Base-by-base conservation (phyloP, 2,797 vertebrate species). In the Ctenopoma multispine region DNA sequence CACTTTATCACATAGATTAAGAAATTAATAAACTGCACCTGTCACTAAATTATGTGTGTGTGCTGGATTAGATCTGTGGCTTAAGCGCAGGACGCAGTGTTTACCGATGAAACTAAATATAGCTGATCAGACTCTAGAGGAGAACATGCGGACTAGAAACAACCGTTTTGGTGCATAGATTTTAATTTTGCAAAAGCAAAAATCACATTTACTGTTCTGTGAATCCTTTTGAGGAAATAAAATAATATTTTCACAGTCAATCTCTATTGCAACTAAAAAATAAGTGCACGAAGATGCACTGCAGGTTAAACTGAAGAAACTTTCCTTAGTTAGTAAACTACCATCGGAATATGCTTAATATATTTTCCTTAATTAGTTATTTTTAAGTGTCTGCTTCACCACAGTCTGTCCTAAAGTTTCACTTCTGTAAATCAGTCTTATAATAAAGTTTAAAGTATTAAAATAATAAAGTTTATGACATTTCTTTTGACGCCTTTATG, bases 401-500 rank as follows among this genome's bases (percentile, higher is more conserved):
- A 29, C 5, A 29, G 3, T 27, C 20, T 36, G 1, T 20, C 1
- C 21, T 27, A 11, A 57, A 14, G 10, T 10, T 50, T 5, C 4
- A 15, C 11, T 38, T 4, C 20, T 43, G 0, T 10, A 5, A 49
- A 11, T 7, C 13, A 17, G 1, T 1, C 2, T 40, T 9, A 8
- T 1, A 20, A 29, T 14, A 47, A 29, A 0, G 0, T 5, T 4
- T 14, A 47, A 29, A 0, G 0, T 5, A 5, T 31, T 31, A 31
- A 31, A 31, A 31, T 31, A 4, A 31, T n/a, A 5, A 5, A 2
- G 7, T 59, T 7, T 3, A 3, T 34, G 18, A 2, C 15, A 46
- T 3, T 6, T 18, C 4, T 13, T 13, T 13, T 40, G 38, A 40
- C 14, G 38, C 13, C 38, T 13, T 40, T 11, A 13, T 38, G 10